phyloP scores from a whole-genome alignment of 2,113 vertebrate genomes.

The Daubentonia madagascariensis region DNA sequence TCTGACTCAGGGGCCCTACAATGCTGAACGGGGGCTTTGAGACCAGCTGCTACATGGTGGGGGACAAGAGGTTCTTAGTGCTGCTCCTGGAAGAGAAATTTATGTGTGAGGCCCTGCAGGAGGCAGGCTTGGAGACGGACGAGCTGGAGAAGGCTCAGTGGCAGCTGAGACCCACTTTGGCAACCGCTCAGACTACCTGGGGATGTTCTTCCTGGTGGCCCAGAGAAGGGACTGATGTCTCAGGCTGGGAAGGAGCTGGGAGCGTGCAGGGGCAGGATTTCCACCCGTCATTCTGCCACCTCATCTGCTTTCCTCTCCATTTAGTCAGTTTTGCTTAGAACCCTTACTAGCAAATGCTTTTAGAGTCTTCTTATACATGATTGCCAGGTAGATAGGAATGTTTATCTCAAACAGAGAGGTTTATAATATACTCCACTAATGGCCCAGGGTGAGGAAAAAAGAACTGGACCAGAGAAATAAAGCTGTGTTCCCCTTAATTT shows the following conservation, averaged over 20 bases:
- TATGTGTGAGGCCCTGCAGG: neutral
- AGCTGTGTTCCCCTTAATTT: neutral
- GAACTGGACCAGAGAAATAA: neutral
- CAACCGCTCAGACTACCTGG: neutral
- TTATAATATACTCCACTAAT: neutral
- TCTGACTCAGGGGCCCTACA: slow-evolving; percentile 58
- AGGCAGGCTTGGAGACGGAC: slow-evolving; percentile 3
- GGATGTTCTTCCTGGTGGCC: slow-evolving; percentile 48
- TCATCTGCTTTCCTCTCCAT: neutral
- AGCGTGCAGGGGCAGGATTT: accelerated
- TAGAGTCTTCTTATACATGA: neutral
- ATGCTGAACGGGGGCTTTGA: slow-evolving; percentile 61
- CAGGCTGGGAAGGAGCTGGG: neutral
- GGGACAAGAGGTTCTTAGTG: neutral
- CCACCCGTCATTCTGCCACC: accelerated
- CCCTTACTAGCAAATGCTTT: neutral
- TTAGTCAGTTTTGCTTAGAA: neutral
- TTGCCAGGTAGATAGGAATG: neutral
- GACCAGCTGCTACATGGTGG: slow-evolving; percentile 66
- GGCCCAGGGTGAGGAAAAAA: neutral
- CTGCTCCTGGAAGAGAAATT: slow-evolving; percentile 33
- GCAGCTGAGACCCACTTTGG: neutral
- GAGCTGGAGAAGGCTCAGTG: neutral
- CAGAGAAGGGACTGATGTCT: neutral
- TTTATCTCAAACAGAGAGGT: neutral